phyloP scores from a whole-genome alignment of 2,888 invertebrate genomes.

The Eupithecia subumbrata region DNA sequence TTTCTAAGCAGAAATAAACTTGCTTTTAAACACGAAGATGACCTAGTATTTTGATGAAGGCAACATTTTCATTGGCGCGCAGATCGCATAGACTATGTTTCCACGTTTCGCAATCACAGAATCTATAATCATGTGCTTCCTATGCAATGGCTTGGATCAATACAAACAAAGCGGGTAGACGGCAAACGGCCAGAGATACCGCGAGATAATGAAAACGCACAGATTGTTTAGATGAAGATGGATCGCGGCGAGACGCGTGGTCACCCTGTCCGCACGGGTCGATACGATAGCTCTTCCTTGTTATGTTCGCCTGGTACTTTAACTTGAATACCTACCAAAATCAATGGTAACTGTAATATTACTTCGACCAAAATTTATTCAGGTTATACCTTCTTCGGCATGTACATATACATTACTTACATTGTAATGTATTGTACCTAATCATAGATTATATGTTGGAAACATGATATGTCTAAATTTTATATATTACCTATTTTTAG shows the following conservation, averaged over 20 bases:
- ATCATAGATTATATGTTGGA: too few species aligned
- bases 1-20: background rate
- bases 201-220: conserved; percentile 28
- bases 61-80: background rate
- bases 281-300: conserved; percentile 23
- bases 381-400: too few species aligned
- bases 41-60: background rate
- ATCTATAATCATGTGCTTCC: background rate
- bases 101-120: background rate
- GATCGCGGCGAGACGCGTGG: conserved; percentile 72
- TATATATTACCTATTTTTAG: too few species aligned
- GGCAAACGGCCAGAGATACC: background rate
- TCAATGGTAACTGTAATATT: too few species aligned
- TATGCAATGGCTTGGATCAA: background rate
- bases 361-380: too few species aligned
- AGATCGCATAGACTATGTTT: background rate
- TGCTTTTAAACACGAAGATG: background rate
- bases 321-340: background rate
- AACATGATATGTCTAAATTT: too few species aligned
- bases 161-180: background rate
- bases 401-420: too few species aligned
- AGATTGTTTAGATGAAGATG: conserved; percentile 69
- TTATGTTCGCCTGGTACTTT: conserved; percentile 20
- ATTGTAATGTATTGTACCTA: too few species aligned
- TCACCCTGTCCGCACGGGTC: conserved; percentile 66